phyloP scores from a whole-genome alignment of 2,797 vertebrate genomes.

The Argya squamiceps region DNA sequence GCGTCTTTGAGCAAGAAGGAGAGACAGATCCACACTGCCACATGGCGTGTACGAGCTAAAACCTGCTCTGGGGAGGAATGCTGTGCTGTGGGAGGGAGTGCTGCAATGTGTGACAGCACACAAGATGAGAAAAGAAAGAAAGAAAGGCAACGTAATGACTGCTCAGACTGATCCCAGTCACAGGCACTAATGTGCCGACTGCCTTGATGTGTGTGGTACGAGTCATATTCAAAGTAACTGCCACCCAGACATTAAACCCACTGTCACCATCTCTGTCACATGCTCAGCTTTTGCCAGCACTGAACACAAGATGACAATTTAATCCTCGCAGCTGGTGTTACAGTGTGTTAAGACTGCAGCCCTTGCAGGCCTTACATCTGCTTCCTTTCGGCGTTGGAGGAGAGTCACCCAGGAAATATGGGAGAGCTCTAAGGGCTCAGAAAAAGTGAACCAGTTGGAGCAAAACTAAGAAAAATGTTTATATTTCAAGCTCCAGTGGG shows the following conservation, averaged over 20 bases:
- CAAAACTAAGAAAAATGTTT: not conserved
- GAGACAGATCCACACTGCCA: not conserved
- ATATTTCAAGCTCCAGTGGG: not conserved
- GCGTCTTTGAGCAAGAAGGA: not conserved
- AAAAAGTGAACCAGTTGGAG: not conserved
- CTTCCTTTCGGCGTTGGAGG: not conserved
- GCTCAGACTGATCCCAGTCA: not conserved
- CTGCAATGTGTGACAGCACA: slow-evolving; percentile 4
- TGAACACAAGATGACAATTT: slow-evolving; percentile 1
- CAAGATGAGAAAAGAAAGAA: not conserved
- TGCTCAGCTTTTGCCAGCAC: not conserved
- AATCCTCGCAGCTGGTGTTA: slow-evolving; percentile 22
- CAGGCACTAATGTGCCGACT: not conserved
- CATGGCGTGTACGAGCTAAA: not conserved
- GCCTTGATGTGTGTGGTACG: not conserved
- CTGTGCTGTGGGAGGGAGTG: not conserved
- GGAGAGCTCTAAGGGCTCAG: not conserved
- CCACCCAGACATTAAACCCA: not conserved
- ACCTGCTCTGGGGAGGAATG: not conserved
- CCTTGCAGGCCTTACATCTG: slow-evolving; percentile 23
- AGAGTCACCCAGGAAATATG: not conserved
- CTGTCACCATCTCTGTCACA: not conserved
- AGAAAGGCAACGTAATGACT: not conserved
- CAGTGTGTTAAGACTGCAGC: not conserved
- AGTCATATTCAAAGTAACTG: not conserved